A percentile compares a stretch with the other conserved stretches of the same genome.
Evolutionary conservation across 1,140 invertebrate genomes (phyloP).

Genomic region (Diuraphis noxia): DNA sequence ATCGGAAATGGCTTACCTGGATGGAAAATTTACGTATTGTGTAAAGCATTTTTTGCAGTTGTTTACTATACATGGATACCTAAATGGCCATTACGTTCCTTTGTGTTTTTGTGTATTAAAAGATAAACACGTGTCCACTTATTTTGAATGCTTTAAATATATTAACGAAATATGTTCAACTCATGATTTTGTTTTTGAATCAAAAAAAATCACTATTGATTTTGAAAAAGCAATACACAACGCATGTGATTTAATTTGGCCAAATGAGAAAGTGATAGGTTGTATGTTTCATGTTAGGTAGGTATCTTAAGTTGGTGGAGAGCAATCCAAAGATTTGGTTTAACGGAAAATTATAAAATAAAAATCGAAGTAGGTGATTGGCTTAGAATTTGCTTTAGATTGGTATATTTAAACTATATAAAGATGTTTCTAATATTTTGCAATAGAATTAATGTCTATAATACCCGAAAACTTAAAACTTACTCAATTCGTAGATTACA

Average conservation of each 20-base stretch:
- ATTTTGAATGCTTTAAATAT: background rate
- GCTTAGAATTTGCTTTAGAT: background rate
- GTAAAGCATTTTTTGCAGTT: background rate
- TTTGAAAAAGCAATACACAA: conserved; percentile 36
- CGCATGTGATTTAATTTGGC: background rate
- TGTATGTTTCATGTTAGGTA: background rate
- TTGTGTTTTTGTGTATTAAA: background rate
- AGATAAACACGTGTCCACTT: background rate
- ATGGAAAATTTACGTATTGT: background rate
- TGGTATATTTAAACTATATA: background rate
- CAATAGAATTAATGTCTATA: background rate
- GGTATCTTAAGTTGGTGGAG: background rate
- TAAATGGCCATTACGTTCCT: background rate
- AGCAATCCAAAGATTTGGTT: background rate
- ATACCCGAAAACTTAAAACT: background rate
- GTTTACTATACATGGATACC: background rate
- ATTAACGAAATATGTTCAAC: background rate
- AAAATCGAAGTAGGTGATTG: background rate
- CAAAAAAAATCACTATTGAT: background rate
- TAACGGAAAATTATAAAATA: conserved; percentile 4
- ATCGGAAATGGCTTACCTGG: background rate
- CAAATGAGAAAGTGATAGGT: background rate
- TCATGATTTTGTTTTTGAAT: background rate
- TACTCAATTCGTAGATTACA: background rate
- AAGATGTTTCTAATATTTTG: conserved; percentile 3